A percentile compares a stretch with the other conserved stretches of the same genome.
Conservation (phyloP, 1,140 invertebrate genomes). For the Melitaea cinxia region DNA sequence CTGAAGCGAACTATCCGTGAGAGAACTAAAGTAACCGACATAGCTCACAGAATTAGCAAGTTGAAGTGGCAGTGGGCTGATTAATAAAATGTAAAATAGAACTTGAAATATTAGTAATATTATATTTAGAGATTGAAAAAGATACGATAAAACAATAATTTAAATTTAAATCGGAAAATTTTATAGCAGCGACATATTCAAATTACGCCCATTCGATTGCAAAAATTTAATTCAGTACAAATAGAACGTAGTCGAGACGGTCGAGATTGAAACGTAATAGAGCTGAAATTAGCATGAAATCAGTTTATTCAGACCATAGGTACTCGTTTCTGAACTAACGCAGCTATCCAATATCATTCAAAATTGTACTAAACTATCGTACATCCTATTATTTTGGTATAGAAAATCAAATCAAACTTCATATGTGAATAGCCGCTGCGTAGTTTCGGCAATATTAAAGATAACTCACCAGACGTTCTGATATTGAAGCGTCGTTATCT, state of each 20-base stretch:
- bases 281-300: slow-evolving; percentile 25
- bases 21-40: no score
- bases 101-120: no score
- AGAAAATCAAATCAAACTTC: no score
- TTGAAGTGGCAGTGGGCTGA: no score
- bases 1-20: no score
- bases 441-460: no score
- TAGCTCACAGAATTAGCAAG: no score
- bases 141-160: background rate
- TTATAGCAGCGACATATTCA: slow-evolving; percentile 12
- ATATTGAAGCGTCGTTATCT: no score
- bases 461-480: no score
- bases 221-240: slow-evolving; percentile 19
- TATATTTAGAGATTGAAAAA: background rate
- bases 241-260: slow-evolving; percentile 18
- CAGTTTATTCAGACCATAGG: slow-evolving; percentile 22
- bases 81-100: no score
- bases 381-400: background rate
- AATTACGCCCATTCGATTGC: slow-evolving; percentile 20
- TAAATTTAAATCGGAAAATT: background rate
- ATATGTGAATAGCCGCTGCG: no score
- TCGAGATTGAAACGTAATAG: slow-evolving; percentile 16
- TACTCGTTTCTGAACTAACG: background rate
- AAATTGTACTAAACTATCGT: slow-evolving; percentile 2
- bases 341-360: slow-evolving; percentile 9